phyloP scores from a whole-genome alignment of 2,113 vertebrate species.

The Progne subis region DNA sequence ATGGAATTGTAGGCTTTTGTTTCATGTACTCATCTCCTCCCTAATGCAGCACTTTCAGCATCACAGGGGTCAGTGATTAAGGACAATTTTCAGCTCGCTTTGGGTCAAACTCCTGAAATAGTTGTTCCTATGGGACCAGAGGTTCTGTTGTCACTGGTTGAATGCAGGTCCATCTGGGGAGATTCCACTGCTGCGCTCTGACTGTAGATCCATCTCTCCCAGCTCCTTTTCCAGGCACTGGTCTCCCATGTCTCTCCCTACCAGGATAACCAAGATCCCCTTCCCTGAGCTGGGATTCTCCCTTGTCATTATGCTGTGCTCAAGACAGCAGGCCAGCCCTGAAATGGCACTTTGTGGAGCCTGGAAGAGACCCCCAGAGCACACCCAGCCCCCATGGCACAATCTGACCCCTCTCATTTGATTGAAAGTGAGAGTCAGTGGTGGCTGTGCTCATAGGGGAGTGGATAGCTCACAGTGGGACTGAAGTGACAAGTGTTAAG shows the following conservation, averaged over 20 bases:
- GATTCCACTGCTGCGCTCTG: not conserved
- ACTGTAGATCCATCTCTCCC: not conserved
- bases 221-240: not conserved
- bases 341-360: not conserved
- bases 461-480: not conserved
- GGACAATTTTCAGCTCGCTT: not conserved
- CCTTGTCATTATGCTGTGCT: not conserved
- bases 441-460: not conserved
- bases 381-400: not conserved
- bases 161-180: not conserved
- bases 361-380: not conserved
- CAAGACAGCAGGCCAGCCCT: not conserved
- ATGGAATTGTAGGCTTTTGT: conserved; percentile 11
- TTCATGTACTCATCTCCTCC: not conserved
- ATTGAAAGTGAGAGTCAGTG: not conserved
- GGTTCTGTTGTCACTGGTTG: not conserved
- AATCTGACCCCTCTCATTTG: not conserved
- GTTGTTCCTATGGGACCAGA: not conserved
- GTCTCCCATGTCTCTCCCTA: not conserved
- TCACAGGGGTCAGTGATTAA: conserved; percentile 35
- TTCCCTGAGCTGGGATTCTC: not conserved
- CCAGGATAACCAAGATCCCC: not conserved
- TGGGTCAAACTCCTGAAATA: not conserved
- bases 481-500: not conserved
- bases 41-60: not conserved